phyloP scores from a whole-genome alignment of 1,140 invertebrate genomes.

The fruit fly (Drosophila melanogaster) region DNA sequence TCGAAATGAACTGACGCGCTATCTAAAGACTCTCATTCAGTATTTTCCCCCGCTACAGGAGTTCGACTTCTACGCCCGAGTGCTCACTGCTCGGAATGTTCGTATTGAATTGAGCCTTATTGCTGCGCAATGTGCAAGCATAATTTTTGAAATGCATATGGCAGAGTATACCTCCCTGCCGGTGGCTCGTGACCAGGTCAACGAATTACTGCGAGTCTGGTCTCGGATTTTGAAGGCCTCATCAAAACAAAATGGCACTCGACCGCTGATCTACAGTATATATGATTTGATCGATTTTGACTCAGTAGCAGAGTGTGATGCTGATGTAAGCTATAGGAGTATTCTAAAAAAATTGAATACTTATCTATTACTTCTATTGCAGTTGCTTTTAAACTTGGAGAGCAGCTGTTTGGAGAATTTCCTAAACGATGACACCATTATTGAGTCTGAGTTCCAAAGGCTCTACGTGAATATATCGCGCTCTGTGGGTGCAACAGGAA shows the following conservation, averaged over 20 bases:
- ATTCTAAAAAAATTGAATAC: not conserved
- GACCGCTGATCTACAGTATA: conserved; percentile 40
- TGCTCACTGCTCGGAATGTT: conserved; percentile 20
- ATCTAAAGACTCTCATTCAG: conserved; percentile 21
- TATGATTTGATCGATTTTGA: conserved; percentile 45
- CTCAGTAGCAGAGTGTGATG: conserved; percentile 8
- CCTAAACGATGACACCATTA: conserved; percentile 38
- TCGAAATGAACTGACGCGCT: conserved; percentile 19
- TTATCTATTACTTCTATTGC: not conserved
- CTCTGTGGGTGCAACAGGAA: conserved; percentile 44
- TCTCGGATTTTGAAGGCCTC: conserved; percentile 20
- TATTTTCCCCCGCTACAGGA: conserved; percentile 24
- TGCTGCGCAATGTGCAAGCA: conserved; percentile 37
- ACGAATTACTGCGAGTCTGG: conserved; percentile 32
- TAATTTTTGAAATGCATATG: conserved; percentile 37
- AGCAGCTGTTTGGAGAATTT: conserved; percentile 24
- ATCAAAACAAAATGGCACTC: not conserved
- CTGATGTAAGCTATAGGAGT: conserved; percentile 10
- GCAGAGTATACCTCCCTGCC: conserved; percentile 10
- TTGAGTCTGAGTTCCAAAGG: conserved; percentile 17
- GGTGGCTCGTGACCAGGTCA: conserved; percentile 28
- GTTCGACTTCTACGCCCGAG: conserved; percentile 26
- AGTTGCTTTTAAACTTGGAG: conserved; percentile 48
- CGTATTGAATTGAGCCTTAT: conserved; percentile 46
- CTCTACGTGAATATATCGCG: conserved; percentile 39